Conservation (phyloP, 2,113 vertebrate species). For the Sylvietta virens region DNA sequence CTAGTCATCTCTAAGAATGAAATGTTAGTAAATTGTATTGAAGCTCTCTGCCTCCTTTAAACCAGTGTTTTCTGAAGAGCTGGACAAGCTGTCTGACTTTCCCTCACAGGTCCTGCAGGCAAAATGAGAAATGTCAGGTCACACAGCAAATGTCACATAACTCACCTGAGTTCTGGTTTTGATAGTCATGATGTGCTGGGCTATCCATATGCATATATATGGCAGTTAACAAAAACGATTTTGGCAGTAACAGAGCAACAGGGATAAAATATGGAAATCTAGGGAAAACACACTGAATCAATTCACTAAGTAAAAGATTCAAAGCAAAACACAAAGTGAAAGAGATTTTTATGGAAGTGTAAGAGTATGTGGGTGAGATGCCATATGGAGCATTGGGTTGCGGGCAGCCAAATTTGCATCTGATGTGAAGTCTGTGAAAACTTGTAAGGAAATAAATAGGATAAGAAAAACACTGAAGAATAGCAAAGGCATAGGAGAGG, state of each 20-base stretch:
- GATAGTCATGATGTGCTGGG: neutral
- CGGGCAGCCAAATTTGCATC: neutral
- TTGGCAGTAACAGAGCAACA: neutral
- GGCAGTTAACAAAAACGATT: neutral
- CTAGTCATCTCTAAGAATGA: neutral
- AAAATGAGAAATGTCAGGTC: neutral
- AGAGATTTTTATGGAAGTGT: neutral
- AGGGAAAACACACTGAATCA: neutral
- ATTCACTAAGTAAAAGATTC: neutral
- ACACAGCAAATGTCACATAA: neutral
- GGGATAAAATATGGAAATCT: neutral
- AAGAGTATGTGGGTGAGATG: neutral
- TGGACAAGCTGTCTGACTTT: neutral
- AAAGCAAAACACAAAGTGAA: neutral
- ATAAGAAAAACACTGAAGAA: neutral
- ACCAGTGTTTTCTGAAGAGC: neutral
- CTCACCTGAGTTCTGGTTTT: neutral
- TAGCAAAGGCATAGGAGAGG: neutral
- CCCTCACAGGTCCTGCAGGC: neutral
- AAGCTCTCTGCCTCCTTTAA: neutral
- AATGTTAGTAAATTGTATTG: neutral
- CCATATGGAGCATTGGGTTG: neutral
- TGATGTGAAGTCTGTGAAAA: neutral
- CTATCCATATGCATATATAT: neutral
- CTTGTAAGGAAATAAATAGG: constrained; percentile 11